Conservation (phyloP, 2,113 vertebrate species). For the Meles meles region DNA sequence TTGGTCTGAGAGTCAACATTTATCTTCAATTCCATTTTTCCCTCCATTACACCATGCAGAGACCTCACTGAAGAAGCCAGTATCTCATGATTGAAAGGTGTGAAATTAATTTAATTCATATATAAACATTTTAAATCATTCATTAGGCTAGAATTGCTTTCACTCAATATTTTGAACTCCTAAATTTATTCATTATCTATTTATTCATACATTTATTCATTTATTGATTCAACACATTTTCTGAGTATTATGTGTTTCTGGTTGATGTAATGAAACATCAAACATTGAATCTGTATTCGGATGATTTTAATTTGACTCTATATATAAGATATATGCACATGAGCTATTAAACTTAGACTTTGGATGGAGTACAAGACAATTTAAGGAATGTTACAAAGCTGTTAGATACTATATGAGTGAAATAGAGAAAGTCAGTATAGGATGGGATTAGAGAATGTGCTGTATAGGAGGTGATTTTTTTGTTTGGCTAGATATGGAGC, state of each 20-base stretch:
- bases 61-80: background rate
- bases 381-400: background rate
- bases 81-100: background rate
- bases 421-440: background rate
- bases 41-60: background rate
- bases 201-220: conserved; percentile 8
- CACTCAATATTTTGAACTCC: background rate
- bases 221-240: background rate
- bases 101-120: conserved; percentile 23
- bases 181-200: background rate
- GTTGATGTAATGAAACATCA: background rate
- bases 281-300: background rate
- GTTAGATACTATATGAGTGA: background rate
- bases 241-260: background rate
- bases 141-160: background rate
- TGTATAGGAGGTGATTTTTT: background rate
- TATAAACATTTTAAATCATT: background rate
- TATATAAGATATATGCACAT: background rate
- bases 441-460: background rate
- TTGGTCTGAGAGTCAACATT: background rate
- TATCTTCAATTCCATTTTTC: background rate
- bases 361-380: background rate
- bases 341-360: background rate
- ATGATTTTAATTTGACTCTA: background rate
- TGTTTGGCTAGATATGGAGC: background rate